Base-by-base conservation (phyloP, 2,797 vertebrate species). In the Helicolenus hilgendorfi region DNA sequence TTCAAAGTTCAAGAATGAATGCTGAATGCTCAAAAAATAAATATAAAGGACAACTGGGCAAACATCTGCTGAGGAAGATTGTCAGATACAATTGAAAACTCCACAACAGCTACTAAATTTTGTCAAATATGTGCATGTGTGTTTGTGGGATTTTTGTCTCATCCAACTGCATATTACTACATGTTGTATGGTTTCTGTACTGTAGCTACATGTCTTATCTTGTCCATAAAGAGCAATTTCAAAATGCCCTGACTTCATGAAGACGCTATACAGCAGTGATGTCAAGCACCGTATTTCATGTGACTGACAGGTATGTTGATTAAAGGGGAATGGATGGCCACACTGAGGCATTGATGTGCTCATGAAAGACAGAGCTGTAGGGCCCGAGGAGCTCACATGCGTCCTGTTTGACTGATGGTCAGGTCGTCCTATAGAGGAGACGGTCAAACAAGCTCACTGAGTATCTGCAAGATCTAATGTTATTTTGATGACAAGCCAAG, bases 251-350 rank as follows among this genome's bases (percentile, higher is more conserved):
- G 65, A 29, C 73, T 63, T 80, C 26, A 80, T 76, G 35, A 89
- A 86, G 75, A 72, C 20, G 26, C 36, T n/a, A 62, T 45, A 70
- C 49, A 55, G 72, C 69, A 65, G 60, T 81, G 69, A 90, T 63
- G 70, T 83, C 76, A 83, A 56, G 26, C 31, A 1, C n/a, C 41
- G 35, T 87, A 73, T 60, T 81, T 94, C 83, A 92, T 24, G 56
- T 72, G 68, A 69, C 10, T 1, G 83, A 89, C 82, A 86, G 77
- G 31, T 45, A 59, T 77, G 65, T 65, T 89, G 87, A 94, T 94
- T 81, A 86, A 81, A 91, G 65, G 55, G 76, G 41, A 67, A 74
- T 10, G 9, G 41, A 80, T 64, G 33, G 36, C 67, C 22, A 41
- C 29, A 63, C 31, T 53, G 60, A 76, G 59, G 58, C 20, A 69